These are phyloP conservation scores for Lordiphosa mommai DNA, from an alignment of 1,140 invertebrate species.

Conservation along the genomic window DNA sequence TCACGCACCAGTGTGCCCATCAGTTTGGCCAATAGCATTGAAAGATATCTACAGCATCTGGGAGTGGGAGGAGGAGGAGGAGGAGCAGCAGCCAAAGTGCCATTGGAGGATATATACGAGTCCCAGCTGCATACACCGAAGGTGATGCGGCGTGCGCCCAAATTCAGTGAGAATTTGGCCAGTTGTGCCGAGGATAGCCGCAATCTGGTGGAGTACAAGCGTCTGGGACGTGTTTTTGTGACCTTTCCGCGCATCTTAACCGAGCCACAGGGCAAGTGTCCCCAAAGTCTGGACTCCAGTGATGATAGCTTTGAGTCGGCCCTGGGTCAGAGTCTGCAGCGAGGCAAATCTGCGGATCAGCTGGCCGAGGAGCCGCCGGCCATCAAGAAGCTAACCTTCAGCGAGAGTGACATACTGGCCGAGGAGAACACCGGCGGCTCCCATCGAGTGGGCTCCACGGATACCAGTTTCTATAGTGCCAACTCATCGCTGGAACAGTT, in stretches of 20 bases:
- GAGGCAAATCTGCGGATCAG: constrained; percentile 74
- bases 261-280: constrained; percentile 8
- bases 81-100: constrained; percentile 27
- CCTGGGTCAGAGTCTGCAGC: constrained; percentile 65
- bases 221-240: constrained; percentile 74
- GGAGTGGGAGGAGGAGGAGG: constrained; percentile 14
- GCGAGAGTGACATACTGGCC: constrained; percentile 71
- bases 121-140: constrained; percentile 80
- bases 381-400: constrained; percentile 69
- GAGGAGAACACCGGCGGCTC: constrained; percentile 48
- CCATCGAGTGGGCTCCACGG: constrained; percentile 44
- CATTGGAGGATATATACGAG: constrained; percentile 67
- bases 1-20: constrained; percentile 80
- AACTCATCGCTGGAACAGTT: constrained; percentile 73
- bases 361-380: constrained; percentile 45
- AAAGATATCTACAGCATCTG: constrained; percentile 74
- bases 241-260: constrained; percentile 69
- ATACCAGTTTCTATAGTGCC: constrained; percentile 77
- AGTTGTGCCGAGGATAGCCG: constrained; percentile 83
- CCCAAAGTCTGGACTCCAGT: constrained; percentile 52
- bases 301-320: constrained; percentile 78
- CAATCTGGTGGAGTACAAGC: constrained; percentile 74
- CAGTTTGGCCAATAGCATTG: constrained; percentile 77
- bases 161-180: constrained; percentile 84
- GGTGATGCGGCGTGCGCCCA: constrained; percentile 84